Conservation (phyloP, 2,888 invertebrate species). For the Artemia sinica region DNA sequence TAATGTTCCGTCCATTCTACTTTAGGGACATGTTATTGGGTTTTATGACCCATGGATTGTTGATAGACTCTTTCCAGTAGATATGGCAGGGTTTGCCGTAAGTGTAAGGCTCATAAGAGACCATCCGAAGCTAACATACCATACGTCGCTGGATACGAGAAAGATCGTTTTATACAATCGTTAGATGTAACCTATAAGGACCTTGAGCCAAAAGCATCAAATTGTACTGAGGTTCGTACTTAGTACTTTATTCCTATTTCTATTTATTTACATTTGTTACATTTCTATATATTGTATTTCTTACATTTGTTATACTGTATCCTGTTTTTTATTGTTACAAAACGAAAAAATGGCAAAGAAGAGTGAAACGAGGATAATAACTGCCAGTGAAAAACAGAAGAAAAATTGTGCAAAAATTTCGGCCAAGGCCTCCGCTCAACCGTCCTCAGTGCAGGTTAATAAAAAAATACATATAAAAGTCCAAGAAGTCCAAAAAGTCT, state of each 20-base stretch:
- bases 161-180: constrained; percentile 53
- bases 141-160: constrained; percentile 51
- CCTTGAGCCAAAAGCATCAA: constrained; percentile 56
- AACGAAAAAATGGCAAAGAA: too few relatives aligned
- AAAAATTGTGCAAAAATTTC: too few relatives aligned
- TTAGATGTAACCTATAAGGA: constrained; percentile 45
- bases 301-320: too few relatives aligned
- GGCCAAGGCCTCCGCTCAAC: too few relatives aligned
- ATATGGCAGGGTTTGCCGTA: constrained; percentile 68
- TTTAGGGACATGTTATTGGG: constrained; percentile 42
- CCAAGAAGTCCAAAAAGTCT: too few relatives aligned
- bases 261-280: too few relatives aligned
- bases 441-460: too few relatives aligned
- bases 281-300: too few relatives aligned
- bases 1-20: background rate
- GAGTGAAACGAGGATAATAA: too few relatives aligned
- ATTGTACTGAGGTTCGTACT: constrained; percentile 46
- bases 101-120: constrained; percentile 40
- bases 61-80: constrained; percentile 50
- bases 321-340: too few relatives aligned
- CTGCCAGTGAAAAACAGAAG: too few relatives aligned
- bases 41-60: constrained; percentile 58
- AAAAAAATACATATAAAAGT: too few relatives aligned
- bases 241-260: background rate
- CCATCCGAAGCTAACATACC: constrained; percentile 47